Percentiles rank a stretch among this genome's conserved stretches.
phyloP scores from a whole-genome alignment of 2,888 invertebrate species.

The Zelleria hepariella region DNA sequence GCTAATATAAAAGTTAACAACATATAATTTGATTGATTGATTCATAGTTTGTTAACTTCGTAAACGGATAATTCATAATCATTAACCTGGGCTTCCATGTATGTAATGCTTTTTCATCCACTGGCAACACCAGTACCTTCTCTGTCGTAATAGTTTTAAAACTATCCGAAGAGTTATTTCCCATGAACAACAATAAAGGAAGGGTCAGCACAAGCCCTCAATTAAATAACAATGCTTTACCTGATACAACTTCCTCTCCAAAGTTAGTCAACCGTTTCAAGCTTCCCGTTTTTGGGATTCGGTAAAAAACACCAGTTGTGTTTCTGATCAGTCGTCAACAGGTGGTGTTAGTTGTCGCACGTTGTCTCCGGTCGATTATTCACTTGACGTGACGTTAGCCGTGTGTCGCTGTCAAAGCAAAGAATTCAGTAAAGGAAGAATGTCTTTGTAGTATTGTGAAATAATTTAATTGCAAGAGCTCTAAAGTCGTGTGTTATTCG shows the following conservation, averaged over 20 bases:
- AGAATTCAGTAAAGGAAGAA: constrained; percentile 34
- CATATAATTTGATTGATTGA: not conserved
- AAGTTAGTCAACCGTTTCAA: constrained; percentile 47
- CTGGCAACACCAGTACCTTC: not conserved
- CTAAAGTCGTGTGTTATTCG: not conserved
- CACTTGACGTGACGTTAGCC: constrained; percentile 47
- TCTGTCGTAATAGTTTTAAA: not conserved
- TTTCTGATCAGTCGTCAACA: constrained; percentile 36
- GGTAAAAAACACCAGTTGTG: not conserved
- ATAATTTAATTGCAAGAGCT: not conserved
- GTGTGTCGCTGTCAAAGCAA: constrained; percentile 40
- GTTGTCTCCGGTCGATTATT: constrained; percentile 36
- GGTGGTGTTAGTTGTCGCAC: constrained; percentile 55
- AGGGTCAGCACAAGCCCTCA: not conserved
- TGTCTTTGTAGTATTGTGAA: constrained; percentile 26
- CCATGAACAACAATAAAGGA: constrained; percentile 2
- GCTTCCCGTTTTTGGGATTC: not conserved
- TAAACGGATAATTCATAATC: not conserved
- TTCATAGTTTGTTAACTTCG: not conserved
- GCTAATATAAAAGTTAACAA: not conserved
- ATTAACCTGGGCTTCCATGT: not conserved
- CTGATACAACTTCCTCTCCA: not conserved
- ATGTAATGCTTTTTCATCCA: not conserved
- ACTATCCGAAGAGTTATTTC: not conserved
- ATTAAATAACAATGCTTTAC: constrained; percentile 3